Evolutionary conservation across 2,888 invertebrate genomes (phyloP).

Genomic region (Priapulus caudatus): DNA sequence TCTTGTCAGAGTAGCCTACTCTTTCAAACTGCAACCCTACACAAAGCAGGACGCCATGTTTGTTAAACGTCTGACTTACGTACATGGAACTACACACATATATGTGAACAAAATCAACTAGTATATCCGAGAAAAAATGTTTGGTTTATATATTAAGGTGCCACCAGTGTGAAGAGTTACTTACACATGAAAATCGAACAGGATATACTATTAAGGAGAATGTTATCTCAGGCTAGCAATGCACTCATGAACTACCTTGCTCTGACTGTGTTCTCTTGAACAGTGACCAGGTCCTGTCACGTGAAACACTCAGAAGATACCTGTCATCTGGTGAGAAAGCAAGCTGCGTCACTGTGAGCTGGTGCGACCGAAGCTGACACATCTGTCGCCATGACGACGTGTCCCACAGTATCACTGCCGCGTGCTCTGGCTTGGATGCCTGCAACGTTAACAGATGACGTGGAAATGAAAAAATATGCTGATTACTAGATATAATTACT

Average conservation of each 20-base stretch:
- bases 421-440: conserved; percentile 64
- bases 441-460: too few species aligned
- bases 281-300: conserved; percentile 78
- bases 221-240: too few species aligned
- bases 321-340: conserved; percentile 72
- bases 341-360: conserved; percentile 81
- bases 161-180: too few species aligned
- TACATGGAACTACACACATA: conserved; percentile 25
- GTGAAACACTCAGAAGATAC: conserved; percentile 72
- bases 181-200: too few species aligned
- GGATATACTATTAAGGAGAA: too few species aligned
- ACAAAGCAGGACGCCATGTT: conserved; percentile 15
- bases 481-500: too few species aligned
- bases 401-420: conserved; percentile 79
- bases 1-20: conserved; percentile 35
- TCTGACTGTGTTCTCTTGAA: conserved; percentile 44
- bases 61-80: too few species aligned
- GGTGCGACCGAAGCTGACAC: conserved; percentile 61
- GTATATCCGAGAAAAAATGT: too few species aligned
- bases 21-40: conserved; percentile 17
- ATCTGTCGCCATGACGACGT: conserved; percentile 46
- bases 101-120: too few species aligned
- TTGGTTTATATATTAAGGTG: too few species aligned
- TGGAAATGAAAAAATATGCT: too few species aligned
- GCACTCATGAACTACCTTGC: too few species aligned